A percentile compares a stretch with the other conserved stretches of the same genome.
Conservation (phyloP, 2,888 invertebrate genomes). For the Octonoba sinensis region DNA sequence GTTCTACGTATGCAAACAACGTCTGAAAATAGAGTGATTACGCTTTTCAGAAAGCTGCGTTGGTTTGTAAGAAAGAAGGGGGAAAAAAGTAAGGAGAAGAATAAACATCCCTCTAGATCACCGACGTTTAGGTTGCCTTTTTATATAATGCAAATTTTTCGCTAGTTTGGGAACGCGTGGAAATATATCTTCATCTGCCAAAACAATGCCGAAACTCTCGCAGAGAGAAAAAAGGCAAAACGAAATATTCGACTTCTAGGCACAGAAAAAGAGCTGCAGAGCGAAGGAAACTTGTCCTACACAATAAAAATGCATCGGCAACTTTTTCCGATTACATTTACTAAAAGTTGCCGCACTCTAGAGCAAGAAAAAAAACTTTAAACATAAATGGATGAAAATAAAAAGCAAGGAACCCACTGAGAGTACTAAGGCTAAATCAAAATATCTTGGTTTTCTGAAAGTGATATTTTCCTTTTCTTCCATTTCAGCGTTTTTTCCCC, state of each 20-base stretch:
- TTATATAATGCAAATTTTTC: not conserved
- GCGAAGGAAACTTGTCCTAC: conserved; percentile 47
- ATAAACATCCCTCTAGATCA: too few relatives aligned
- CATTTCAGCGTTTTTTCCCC: conserved; percentile 22
- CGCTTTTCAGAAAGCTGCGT: too few relatives aligned
- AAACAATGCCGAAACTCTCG: conserved; percentile 41
- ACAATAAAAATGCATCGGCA: conserved; percentile 62
- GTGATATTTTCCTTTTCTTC: conserved; percentile 54
- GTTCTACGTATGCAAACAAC: too few relatives aligned
- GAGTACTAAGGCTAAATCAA: conserved; percentile 50
- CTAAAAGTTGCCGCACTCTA: conserved; percentile 30
- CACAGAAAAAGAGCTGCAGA: conserved; percentile 14
- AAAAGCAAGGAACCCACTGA: conserved; percentile 31
- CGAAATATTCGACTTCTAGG: conserved; percentile 35
- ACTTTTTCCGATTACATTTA: conserved; percentile 61
- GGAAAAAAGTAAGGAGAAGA: too few relatives aligned
- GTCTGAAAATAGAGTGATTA: too few relatives aligned
- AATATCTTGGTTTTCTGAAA: conserved; percentile 55
- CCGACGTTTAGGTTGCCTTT: too few relatives aligned
- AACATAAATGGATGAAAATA: conserved; percentile 44
- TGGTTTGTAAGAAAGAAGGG: too few relatives aligned
- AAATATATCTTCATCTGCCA: conserved; percentile 62
- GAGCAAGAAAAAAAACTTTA: conserved; percentile 31
- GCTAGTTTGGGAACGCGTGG: conserved; percentile 19
- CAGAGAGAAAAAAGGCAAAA: conserved; percentile 22